Evolutionary conservation across 2,113 vertebrate species (phyloP), one percentile per base, ranked within the genome.

Genomic region (Macaca fascicularis): DNA sequence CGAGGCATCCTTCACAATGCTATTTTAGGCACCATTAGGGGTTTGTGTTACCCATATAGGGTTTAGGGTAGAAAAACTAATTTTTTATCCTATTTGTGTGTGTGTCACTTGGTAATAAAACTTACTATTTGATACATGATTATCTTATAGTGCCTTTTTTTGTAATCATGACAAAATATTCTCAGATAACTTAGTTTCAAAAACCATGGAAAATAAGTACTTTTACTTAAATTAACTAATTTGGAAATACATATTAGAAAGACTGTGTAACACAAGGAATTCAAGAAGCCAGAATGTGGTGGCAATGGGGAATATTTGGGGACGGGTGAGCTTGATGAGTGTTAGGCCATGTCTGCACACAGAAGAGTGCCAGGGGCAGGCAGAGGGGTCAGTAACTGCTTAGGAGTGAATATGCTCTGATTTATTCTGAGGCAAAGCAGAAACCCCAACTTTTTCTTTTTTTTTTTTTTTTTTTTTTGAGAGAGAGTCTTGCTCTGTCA

Each of bases 91-190:
- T 75, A 57, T 74, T 72, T 76, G 38, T 92, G 1, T 32, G 25
- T 86, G 45, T 81, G 50, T 35, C 17, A 93, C 48, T 59, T 89
- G 35, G 52, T 92, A 78, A 90, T 92, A 9, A 89, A 57, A 2
- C 75, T 88, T 80, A 70, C 25, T 55, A 45, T 91, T 91, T 95
- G 78, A 27, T 80, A 91, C 91, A n/a, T 69, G 92, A 92, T 81
- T 81, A 80, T 50, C 16, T 69, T 85, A 45, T 38, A 25, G 59
- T 69, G 70, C 32, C 8, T 17, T 35, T 76, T 89, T 95, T 81
- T 84, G 8, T 19, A 55, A 87, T 61, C 55, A 61, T 55, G 43
- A n/a, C 8, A 64, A 97, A 74, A 59, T 55, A 50, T 40, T n/a
- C 48, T 14, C 52, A 67, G 48, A 38, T 43, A 10, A 94, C 74